Conservation (phyloP, 2,888 invertebrate species). For the Plebejus argus region DNA sequence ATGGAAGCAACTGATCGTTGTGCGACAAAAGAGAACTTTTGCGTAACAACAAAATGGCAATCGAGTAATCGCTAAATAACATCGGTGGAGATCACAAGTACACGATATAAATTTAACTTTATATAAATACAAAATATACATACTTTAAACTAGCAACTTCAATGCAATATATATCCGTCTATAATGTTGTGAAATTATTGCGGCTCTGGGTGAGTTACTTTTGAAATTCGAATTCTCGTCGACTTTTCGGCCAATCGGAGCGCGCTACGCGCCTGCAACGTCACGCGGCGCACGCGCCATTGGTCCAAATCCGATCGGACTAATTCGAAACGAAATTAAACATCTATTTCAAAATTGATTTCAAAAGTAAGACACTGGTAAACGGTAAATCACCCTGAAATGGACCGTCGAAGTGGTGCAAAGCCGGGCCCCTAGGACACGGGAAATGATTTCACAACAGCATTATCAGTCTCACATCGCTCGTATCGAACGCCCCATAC, state of each 20-base stretch:
- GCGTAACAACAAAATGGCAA: slow-evolving; percentile 76
- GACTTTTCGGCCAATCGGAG: slow-evolving; percentile 10
- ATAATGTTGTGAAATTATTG: slow-evolving; percentile 75
- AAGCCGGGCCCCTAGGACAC: slow-evolving; percentile 22
- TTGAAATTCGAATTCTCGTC: slow-evolving; percentile 31
- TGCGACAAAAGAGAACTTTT: slow-evolving; percentile 64
- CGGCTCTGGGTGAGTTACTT: slow-evolving; percentile 35
- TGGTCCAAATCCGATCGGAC: neutral
- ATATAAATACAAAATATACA: slow-evolving; percentile 80
- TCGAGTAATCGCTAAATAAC: slow-evolving; percentile 77
- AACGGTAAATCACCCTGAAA: slow-evolving; percentile 19
- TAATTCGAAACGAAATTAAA: slow-evolving; percentile 20
- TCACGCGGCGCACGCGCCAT: neutral
- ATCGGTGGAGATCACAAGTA: slow-evolving; percentile 81
- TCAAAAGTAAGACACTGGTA: slow-evolving; percentile 28
- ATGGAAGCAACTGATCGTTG: slow-evolving; percentile 75
- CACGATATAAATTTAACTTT: slow-evolving; percentile 69
- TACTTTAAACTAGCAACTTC: slow-evolving; percentile 71
- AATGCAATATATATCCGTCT: slow-evolving; percentile 72
- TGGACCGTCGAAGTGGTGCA: slow-evolving; percentile 16
- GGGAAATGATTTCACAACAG: slow-evolving; percentile 56
- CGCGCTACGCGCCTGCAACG: slow-evolving; percentile 7
- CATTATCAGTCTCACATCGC: slow-evolving; percentile 80
- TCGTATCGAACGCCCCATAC: slow-evolving; percentile 73
- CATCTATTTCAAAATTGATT: slow-evolving; percentile 26